Percentiles rank a stretch among this genome's conserved stretches.
Conservation (phyloP, 2,797 vertebrate genomes). For the Cyprinodon diabolis region DNA sequence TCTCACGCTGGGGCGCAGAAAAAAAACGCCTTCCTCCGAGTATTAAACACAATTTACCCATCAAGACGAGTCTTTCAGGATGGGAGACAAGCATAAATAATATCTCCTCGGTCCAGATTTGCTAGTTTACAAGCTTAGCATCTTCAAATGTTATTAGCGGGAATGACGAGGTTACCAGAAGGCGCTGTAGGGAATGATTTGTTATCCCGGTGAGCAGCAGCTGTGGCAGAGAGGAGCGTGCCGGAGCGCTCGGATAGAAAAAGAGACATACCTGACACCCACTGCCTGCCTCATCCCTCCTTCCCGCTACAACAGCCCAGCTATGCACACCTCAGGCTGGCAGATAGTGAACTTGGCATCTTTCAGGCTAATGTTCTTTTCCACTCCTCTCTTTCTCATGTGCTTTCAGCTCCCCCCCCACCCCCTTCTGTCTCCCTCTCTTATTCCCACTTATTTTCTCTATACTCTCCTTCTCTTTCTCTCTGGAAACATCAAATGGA, state of each 20-base stretch:
- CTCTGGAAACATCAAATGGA: constrained; percentile 74
- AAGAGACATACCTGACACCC: constrained; percentile 81
- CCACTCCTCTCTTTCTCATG: constrained; percentile 72
- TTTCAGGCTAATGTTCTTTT: constrained; percentile 75
- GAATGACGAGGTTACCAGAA: constrained; percentile 83
- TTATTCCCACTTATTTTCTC: constrained; percentile 53
- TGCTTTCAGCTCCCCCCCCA: constrained; percentile 54
- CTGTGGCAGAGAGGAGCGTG: constrained; percentile 58
- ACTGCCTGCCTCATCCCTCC: constrained; percentile 62
- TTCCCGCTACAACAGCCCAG: constrained; percentile 54
- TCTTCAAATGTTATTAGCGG: constrained; percentile 86
- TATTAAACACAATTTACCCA: constrained; percentile 87
- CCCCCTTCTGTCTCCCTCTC: constrained; percentile 51
- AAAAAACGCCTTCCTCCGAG: constrained; percentile 81
- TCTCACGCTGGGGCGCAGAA: constrained; percentile 82
- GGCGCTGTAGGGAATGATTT: constrained; percentile 84
- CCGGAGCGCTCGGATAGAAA: constrained; percentile 63
- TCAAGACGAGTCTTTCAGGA: constrained; percentile 85
- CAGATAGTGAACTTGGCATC: constrained; percentile 77
- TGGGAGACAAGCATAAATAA: constrained; percentile 86
- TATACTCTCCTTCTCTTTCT: constrained; percentile 47
- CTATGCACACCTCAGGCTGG: constrained; percentile 76
- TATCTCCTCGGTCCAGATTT: constrained; percentile 87
- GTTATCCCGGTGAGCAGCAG: constrained; percentile 80
- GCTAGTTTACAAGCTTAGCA: constrained; percentile 87